Base-by-base conservation (phyloP, 2,797 vertebrate species). In the Pygocentrus nattereri region DNA sequence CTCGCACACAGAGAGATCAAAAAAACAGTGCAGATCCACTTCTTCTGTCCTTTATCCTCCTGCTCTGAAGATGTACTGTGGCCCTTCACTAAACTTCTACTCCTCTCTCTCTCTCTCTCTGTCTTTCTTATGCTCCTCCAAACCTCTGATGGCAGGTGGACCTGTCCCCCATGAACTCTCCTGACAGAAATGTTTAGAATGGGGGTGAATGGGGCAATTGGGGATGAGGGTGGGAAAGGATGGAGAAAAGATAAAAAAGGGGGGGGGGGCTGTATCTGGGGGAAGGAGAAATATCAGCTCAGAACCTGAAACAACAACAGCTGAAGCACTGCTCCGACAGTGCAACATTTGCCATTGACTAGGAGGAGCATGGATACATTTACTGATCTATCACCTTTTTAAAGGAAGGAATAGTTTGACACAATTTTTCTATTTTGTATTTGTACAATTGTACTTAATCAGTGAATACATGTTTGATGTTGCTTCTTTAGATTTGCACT, bases 231-330 rank as follows among this genome's bases (percentile, higher is more conserved):
- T 44, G 44, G 62, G 65, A 54, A 73, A 56, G 16, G 80, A 79
- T 86, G 85, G 75, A 84, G 21, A 16, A 38, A 52, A 52, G 77
- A 56, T 59, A 41, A 71, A 79, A 76, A 30, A 79, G 76, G 86
- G 56, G 61, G 62, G 49, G 68, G 70, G 31, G 50, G 77, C 65
- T 68, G 78, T 74, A 81, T 77, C 50, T 61, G 80, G 72, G 82
- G 77, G 76, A 74, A 62, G 65, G 69, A 25, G 86, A 61, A 81
- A 83, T 80, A 89, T 82, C 87, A 87, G 80, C 79, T 54, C 78
- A 76, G 84, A 91, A 92, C 88, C 91, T 94, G 92, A 91, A 93
- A 92, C 87, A 95, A 95, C 93, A 94, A 93, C 94, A 95, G 94
- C 93, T 95, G 94, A 67, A 69, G 88, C 88, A 85, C 23, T 0